These are phyloP conservation scores for Orthosia gracilis DNA, from an alignment of 2,888 invertebrate genomes.

Conservation along the genomic window DNA sequence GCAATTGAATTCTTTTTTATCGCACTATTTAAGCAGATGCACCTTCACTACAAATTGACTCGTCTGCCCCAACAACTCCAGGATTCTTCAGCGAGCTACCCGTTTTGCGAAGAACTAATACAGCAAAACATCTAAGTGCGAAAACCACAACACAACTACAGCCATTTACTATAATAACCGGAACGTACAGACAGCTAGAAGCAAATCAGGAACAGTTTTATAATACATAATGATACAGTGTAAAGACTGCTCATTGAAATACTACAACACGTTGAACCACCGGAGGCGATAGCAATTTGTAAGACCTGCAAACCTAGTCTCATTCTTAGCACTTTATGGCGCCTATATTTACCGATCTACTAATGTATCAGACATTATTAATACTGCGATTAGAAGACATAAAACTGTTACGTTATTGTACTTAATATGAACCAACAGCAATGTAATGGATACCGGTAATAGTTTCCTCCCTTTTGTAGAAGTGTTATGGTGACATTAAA, in stretches of 20 bases:
- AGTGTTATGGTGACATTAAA: slow-evolving; percentile 28
- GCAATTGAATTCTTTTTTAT: background rate
- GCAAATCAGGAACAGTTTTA: slow-evolving; percentile 56
- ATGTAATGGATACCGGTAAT: slow-evolving; percentile 24
- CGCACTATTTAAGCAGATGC: background rate
- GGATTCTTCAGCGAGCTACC: slow-evolving; percentile 4
- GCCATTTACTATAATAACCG: slow-evolving; percentile 46
- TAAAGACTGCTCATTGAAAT: slow-evolving; percentile 61
- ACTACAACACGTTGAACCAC: slow-evolving; percentile 51
- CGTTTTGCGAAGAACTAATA: slow-evolving; percentile 16
- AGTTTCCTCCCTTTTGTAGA: slow-evolving; percentile 24
- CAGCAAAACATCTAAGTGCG: slow-evolving; percentile 20
- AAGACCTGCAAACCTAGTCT: slow-evolving; percentile 62
- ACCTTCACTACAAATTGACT: slow-evolving; percentile 6
- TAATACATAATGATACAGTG: slow-evolving; percentile 57
- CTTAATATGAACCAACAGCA: slow-evolving; percentile 35
- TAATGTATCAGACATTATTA: slow-evolving; percentile 33
- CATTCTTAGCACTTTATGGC: slow-evolving; percentile 34
- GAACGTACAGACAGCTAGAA: slow-evolving; percentile 39
- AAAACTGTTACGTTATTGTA: slow-evolving; percentile 39
- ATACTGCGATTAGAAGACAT: slow-evolving; percentile 44
- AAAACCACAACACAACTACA: slow-evolving; percentile 41
- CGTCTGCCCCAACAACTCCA: slow-evolving; percentile 5
- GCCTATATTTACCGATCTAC: slow-evolving; percentile 48
- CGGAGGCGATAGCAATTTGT: slow-evolving; percentile 66